phyloP scores from a whole-genome alignment of 1,140 invertebrate species.

The Chelonus insularis region DNA sequence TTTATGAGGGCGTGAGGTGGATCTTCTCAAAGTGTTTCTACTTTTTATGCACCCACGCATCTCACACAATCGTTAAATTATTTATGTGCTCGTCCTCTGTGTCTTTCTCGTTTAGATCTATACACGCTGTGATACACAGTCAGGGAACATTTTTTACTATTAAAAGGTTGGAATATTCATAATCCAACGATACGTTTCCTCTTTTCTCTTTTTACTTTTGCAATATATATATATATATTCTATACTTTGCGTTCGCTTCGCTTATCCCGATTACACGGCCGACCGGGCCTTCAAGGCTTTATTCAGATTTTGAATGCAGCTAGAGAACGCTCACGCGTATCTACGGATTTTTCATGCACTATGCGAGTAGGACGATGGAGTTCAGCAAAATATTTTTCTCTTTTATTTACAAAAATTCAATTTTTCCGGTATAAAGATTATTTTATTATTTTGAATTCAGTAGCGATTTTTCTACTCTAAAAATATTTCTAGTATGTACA shows the following conservation, averaged over 20 bases:
- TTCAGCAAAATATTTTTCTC: too few species aligned
- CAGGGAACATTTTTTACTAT: neutral
- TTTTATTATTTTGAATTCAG: neutral
- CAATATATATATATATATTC: neutral
- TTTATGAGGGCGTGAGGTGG: too few species aligned
- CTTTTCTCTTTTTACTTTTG: neutral
- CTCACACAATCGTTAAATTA: neutral
- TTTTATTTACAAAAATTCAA: too few species aligned
- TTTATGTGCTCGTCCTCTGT: neutral
- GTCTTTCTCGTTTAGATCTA: neutral
- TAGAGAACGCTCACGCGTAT: neutral
- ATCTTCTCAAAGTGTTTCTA: constrained; percentile 1
- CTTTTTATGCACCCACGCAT: constrained; percentile 1
- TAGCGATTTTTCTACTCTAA: too few species aligned
- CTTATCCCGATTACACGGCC: constrained; percentile 10
- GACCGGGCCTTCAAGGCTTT: constrained; percentile 1
- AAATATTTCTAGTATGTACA: too few species aligned
- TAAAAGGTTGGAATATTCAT: constrained; percentile 4
- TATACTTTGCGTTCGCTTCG: neutral
- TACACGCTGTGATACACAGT: neutral
- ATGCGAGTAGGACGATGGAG: too few species aligned
- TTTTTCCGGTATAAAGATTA: neutral
- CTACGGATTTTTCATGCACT: neutral
- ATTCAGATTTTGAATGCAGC: constrained; percentile 9
- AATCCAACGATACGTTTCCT: neutral